These are phyloP conservation scores for Pelobates fuscus DNA, from an alignment of 2,113 vertebrate species.

Conservation along the genomic window DNA sequence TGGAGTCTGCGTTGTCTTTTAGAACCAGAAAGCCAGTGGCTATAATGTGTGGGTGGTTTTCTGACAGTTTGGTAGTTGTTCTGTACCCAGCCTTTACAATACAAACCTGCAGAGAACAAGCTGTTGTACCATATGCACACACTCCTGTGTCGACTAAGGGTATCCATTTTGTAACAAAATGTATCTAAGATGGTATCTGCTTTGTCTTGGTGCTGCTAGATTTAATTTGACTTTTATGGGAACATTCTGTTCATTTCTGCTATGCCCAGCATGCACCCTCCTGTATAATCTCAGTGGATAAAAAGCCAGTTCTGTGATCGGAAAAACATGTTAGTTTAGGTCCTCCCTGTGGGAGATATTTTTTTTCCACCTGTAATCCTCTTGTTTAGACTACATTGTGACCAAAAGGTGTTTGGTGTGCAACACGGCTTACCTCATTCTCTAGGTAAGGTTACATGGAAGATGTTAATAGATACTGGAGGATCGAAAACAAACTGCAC, in stretches of 20 bases:
- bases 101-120: too few relatives aligned
- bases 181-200: background rate
- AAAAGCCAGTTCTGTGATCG: background rate
- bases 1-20: too few relatives aligned
- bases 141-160: too few relatives aligned
- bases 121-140: too few relatives aligned
- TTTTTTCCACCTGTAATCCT: background rate
- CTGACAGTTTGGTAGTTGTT: too few relatives aligned
- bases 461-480: background rate
- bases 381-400: constrained; percentile 14
- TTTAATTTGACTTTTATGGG: constrained; percentile 9
- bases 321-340: constrained; percentile 11
- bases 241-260: background rate
- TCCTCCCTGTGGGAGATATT: background rate
- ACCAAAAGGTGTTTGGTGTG: background rate
- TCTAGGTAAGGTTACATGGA: background rate
- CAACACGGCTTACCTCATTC: background rate
- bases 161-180: too few relatives aligned
- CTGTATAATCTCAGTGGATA: constrained; percentile 6
- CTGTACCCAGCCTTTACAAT: too few relatives aligned
- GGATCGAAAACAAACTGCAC: too few relatives aligned
- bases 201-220: background rate
- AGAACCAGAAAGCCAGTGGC: too few relatives aligned
- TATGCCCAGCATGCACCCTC: background rate
- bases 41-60: too few relatives aligned